Evolutionary conservation across 92 coral and sea anemone species (phyloP).

Genomic region (Montipora capitata): DNA sequence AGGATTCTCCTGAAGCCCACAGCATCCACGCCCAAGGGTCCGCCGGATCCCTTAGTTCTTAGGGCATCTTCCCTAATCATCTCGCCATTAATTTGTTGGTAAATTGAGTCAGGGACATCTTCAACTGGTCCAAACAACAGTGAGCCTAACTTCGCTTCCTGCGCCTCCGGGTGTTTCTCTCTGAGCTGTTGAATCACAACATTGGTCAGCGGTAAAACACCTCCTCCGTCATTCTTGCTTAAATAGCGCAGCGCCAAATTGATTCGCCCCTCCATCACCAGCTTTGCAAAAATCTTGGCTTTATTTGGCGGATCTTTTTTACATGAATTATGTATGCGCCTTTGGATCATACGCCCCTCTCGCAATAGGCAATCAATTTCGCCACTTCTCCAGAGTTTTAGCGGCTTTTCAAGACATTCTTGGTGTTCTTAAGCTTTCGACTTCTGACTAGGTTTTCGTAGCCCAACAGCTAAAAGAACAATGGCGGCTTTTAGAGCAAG

Average conservation of each 20-base stretch:
- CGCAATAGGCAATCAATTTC: constrained; percentile 27
- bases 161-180: constrained; percentile 70
- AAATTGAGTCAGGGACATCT: constrained; percentile 40
- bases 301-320: constrained; percentile 50
- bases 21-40: constrained; percentile 67
- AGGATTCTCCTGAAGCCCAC: constrained; percentile 52
- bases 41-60: constrained; percentile 64
- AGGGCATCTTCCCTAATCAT: constrained; percentile 9
- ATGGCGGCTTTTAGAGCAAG: constrained; percentile 60
- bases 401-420: constrained; percentile 51
- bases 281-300: constrained; percentile 68
- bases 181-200: constrained; percentile 70
- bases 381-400: constrained; percentile 21
- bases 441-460: constrained; percentile 43
- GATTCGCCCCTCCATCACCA: constrained; percentile 72
- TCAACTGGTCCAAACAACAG: constrained; percentile 72
- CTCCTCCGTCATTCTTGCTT: constrained; percentile 52
- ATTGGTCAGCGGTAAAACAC: constrained; percentile 62
- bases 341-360: constrained; percentile 73
- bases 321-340: constrained; percentile 37
- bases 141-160: constrained; percentile 54
- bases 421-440: constrained; percentile 58
- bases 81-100: no score
- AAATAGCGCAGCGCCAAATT: constrained; percentile 66
- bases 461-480: constrained; percentile 43